These are phyloP conservation scores for Bubalus kerabau DNA, from an alignment of 2,113 vertebrate genomes.

Conservation along the genomic window DNA sequence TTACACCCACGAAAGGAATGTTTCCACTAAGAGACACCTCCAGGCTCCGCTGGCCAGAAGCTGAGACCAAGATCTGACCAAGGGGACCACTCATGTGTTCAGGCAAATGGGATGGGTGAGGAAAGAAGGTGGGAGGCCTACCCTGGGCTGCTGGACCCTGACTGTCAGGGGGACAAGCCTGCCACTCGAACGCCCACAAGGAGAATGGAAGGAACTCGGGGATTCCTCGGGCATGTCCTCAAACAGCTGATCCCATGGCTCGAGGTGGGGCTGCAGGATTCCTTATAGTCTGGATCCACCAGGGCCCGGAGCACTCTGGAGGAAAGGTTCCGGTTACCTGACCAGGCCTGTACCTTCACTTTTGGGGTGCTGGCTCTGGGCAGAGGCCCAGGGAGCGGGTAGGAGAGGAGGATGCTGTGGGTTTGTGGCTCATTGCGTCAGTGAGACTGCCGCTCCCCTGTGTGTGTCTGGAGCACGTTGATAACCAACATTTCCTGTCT, in stretches of 20 bases:
- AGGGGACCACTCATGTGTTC: fast-evolving
- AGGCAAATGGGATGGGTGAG: too few species aligned
- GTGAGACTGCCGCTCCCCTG: fast-evolving
- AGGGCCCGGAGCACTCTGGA: neutral
- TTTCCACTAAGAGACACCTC: neutral
- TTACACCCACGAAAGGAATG: neutral
- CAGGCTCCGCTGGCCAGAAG: fast-evolving
- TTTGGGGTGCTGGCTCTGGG: neutral
- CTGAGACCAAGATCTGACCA: fast-evolving
- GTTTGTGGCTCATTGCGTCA: neutral
- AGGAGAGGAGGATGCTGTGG: neutral
- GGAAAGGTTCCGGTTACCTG: neutral
- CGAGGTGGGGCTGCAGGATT: neutral
- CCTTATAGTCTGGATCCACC: neutral
- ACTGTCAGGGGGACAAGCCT: neutral
- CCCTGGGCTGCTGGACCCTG: neutral
- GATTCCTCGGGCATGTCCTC: fast-evolving
- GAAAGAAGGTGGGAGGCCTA: neutral
- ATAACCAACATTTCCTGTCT: fast-evolving
- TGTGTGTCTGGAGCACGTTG: fast-evolving
- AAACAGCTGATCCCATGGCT: fast-evolving
- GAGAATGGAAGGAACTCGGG: neutral
- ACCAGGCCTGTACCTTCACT: neutral
- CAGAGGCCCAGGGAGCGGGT: fast-evolving
- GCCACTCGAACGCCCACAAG: fast-evolving